Evolutionary conservation across 1,140 invertebrate species (phyloP).

Genomic region (Danaus plexippus): DNA sequence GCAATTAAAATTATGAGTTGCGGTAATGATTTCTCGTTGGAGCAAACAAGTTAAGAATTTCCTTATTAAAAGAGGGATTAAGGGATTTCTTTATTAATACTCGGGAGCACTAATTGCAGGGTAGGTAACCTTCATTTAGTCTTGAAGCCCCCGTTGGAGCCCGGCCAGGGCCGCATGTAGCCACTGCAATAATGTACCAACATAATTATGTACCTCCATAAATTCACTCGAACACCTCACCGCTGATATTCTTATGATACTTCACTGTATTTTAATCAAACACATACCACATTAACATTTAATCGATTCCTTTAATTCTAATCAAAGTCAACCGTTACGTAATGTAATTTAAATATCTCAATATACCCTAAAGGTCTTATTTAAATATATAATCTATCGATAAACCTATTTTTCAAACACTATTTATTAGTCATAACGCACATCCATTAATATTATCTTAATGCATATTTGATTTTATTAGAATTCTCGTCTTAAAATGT

Average conservation of each 20-base stretch:
- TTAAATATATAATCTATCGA: no score
- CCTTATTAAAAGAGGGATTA: conserved; percentile 45
- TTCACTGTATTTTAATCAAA: no score
- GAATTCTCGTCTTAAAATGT: no score
- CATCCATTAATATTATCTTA: no score
- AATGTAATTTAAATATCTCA: no score
- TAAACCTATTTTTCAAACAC: no score
- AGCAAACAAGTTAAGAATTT: conserved; percentile 38
- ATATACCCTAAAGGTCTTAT: no score
- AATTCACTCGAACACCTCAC: conserved; percentile 13
- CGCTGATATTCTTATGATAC: conserved; percentile 1
- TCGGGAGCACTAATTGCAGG: conserved; percentile 50
- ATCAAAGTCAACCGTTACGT: no score
- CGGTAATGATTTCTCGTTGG: conserved; percentile 34
- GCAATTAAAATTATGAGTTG: conserved; percentile 28
- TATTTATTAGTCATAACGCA: no score
- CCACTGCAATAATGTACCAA: conserved; percentile 17
- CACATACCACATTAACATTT: no score
- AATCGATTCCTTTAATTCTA: no score
- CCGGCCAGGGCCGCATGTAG: conserved; percentile 34
- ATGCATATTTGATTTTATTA: no score
- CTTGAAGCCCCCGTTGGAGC: conserved; percentile 31
- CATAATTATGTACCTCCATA: conserved; percentile 13
- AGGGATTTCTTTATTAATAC: conserved; percentile 55
- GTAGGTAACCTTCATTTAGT: conserved; percentile 46